A percentile compares a stretch with the other conserved stretches of the same genome.
Conservation (phyloP, 2,113 vertebrate genomes). For the Coptodon bakossiorum region DNA sequence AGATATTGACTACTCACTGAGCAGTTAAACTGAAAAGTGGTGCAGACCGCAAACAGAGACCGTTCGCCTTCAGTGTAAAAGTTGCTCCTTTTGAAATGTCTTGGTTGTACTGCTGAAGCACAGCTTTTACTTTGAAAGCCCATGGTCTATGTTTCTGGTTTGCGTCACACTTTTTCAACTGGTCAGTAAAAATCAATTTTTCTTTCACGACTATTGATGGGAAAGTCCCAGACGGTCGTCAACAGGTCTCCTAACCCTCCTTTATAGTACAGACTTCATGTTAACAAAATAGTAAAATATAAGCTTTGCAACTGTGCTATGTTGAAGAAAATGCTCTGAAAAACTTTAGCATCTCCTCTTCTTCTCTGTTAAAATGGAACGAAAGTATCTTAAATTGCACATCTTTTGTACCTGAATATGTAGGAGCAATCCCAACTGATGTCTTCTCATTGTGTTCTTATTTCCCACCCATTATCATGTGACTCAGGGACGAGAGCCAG, state of each 20-base stretch:
- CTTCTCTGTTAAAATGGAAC: background rate
- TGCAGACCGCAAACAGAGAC: background rate
- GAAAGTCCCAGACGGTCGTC: accelerated
- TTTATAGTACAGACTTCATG: background rate
- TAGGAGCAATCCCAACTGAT: background rate
- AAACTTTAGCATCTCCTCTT: background rate
- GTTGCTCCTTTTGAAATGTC: background rate
- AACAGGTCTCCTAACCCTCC: background rate
- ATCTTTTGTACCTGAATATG: background rate
- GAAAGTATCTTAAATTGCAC: background rate
- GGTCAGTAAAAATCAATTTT: background rate
- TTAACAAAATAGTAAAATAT: background rate
- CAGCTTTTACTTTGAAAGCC: background rate
- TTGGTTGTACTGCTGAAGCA: background rate
- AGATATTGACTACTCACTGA: background rate
- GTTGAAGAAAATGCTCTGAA: background rate
- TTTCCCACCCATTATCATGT: background rate
- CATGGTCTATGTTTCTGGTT: background rate
- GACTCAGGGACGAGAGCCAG: slow-evolving; percentile 86
- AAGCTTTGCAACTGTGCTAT: background rate
- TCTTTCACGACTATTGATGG: background rate
- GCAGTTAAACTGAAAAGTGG: background rate
- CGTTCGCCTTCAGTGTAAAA: background rate
- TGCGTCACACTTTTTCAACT: background rate
- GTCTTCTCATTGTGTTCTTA: background rate